Evolutionary conservation across 2,797 vertebrate genomes (phyloP), one percentile per base, ranked within the genome.

Genomic region (Poecilia gillii): DNA sequence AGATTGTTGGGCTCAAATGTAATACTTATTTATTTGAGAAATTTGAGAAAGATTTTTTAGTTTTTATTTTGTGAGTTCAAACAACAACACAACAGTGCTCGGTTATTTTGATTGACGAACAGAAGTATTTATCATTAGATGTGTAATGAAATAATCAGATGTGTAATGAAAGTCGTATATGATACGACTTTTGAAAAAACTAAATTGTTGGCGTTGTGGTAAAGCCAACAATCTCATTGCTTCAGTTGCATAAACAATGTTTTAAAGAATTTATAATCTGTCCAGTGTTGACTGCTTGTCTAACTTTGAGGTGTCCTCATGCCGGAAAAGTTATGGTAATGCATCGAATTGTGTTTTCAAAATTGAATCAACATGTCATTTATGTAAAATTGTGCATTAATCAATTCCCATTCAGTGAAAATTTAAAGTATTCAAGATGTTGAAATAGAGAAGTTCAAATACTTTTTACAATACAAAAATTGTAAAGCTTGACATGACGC

Each of bases 1-100:
- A 80, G 74, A 78, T 77, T 25, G 53, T 76, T 59, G 25, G 64
- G 47, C 14, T 77, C 75, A 59, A 73, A 70, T 66, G 49, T 55
- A 59, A 0, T 66, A 49, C 73, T 46, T 41, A 53, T 53, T 53
- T 53, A 53, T 53, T 53, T 53, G 45, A 46, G 13, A 72, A 45
- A 46, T 28, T 28, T 72, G 6, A 8, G n/a, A 72, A 72, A 46
- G 13, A 46, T 46, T 18, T 72, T 8, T 41, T 41, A 7, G 1
- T 41, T 43, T 71, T 71, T 1, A 45, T 46, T 72, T 31, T 9
- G 41, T 46, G 12, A 28, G 6, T 45, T 43, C 7, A n/a, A 18
- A 46, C 43, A 13, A 25, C 3, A 11, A 45, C 25, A 43, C 12
- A 43, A 46, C 43, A 28, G 25, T 28, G 25, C 13, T n/a, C 25